These are phyloP conservation scores for Sanderia malayensis DNA, from an alignment of 30 jellyfish, hydroid and myxozoan species.

Conservation along the genomic window DNA sequence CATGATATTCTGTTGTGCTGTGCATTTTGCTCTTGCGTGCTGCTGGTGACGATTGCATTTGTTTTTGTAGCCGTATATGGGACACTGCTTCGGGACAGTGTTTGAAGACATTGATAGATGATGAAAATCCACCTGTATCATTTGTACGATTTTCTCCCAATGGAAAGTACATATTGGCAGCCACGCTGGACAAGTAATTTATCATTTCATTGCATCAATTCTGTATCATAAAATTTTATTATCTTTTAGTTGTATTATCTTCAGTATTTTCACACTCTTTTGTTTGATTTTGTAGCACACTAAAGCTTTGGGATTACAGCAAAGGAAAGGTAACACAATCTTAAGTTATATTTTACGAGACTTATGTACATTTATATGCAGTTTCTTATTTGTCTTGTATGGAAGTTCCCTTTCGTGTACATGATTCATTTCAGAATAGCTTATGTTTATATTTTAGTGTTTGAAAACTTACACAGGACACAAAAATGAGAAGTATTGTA, in stretches of 20 bases:
- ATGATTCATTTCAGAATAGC: no score
- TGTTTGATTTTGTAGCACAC: no score
- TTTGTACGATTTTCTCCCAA: slow-evolving; percentile 91
- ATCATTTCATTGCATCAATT: background rate
- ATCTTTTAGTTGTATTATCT: background rate
- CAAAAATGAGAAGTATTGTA: slow-evolving; percentile 83
- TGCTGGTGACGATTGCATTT: no score
- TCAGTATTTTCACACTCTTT: slow-evolving; percentile 76
- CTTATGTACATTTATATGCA: no score
- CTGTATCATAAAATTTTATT: background rate
- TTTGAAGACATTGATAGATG: slow-evolving; percentile 83
- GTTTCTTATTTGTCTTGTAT: no score
- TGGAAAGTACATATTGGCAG: slow-evolving; percentile 93
- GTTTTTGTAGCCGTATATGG: slow-evolving; percentile 73
- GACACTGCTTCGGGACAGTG: slow-evolving; percentile 98
- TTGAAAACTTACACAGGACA: slow-evolving; percentile 94
- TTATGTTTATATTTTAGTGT: no score
- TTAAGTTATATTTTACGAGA: no score
- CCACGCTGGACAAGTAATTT: slow-evolving; percentile 87
- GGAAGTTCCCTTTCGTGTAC: no score
- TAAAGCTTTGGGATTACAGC: slow-evolving; percentile 93
- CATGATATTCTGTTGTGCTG: no score
- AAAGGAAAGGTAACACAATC: slow-evolving; percentile 98
- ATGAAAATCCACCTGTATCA: slow-evolving; percentile 94
- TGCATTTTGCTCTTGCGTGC: no score